A percentile compares a stretch with the other conserved stretches of the same genome.
phyloP scores from a whole-genome alignment of 2,888 invertebrate genomes.

The Leptogaster cylindrica region DNA sequence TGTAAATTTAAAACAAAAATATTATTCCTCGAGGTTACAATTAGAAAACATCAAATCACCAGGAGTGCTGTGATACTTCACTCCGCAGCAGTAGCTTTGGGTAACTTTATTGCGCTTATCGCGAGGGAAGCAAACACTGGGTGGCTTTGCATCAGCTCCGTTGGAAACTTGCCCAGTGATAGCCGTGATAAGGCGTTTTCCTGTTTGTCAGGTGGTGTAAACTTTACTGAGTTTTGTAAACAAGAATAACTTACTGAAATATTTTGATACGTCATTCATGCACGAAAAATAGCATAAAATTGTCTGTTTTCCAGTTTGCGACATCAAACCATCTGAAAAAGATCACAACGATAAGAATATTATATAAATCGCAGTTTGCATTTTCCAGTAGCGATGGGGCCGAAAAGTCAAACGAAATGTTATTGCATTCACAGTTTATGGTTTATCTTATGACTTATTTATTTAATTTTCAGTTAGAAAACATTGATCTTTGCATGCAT shows the following conservation, averaged over 20 bases:
- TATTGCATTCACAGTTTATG: too few relatives aligned
- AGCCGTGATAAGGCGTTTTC: constrained; percentile 4
- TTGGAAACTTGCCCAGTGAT: constrained; percentile 3
- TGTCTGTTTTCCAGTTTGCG: too few relatives aligned
- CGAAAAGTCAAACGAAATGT: too few relatives aligned
- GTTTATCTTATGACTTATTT: too few relatives aligned
- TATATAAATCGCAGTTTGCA: too few relatives aligned
- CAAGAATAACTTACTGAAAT: constrained; percentile 2
- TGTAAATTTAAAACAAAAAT: constrained; percentile 41
- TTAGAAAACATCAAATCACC: constrained; percentile 30
- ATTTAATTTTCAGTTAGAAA: too few relatives aligned
- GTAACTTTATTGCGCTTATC: constrained; percentile 5
- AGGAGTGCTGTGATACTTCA: not conserved
- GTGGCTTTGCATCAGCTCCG: constrained; percentile 4
- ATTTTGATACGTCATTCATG: too few relatives aligned
- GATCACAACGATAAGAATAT: too few relatives aligned
- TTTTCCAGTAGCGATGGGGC: too few relatives aligned
- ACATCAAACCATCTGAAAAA: too few relatives aligned
- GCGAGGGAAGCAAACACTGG: constrained; percentile 4
- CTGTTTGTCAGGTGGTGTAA: constrained; percentile 12
- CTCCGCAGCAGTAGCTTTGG: not conserved
- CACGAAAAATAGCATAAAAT: too few relatives aligned
- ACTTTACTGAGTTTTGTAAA: constrained; percentile 2
- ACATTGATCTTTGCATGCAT: too few relatives aligned
- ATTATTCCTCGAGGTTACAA: constrained; percentile 45